These are phyloP conservation scores for Lerema accius DNA, from an alignment of 1,140 invertebrate genomes.

Conservation along the genomic window DNA sequence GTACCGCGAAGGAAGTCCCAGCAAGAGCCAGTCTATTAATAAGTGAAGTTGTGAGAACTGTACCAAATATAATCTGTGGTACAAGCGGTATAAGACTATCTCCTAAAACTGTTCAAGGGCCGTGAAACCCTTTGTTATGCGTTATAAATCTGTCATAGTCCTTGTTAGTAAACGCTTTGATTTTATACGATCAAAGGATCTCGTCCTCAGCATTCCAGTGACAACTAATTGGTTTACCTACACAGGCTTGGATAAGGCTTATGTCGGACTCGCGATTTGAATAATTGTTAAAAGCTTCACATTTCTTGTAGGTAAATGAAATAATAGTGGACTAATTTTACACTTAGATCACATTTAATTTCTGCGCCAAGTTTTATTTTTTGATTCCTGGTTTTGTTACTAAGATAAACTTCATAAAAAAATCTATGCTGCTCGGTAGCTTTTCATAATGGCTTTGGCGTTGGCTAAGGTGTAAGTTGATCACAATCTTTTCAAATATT, in stretches of 20 bases:
- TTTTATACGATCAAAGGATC: conserved; percentile 69
- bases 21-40: conserved; percentile 1
- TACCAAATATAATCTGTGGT: conserved; percentile 23
- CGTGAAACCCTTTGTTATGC: conserved; percentile 55
- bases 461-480: too few species aligned
- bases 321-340: too few species aligned
- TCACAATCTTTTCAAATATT: too few species aligned
- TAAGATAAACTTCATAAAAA: too few species aligned
- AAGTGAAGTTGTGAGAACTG: conserved; percentile 11
- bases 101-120: conserved; percentile 45
- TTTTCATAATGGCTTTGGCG: too few species aligned
- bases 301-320: too few species aligned
- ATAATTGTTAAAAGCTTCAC: neutral
- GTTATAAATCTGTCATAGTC: conserved; percentile 74
- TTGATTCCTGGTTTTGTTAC: too few species aligned
- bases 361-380: too few species aligned
- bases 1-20: neutral
- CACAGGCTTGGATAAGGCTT: conserved; percentile 26
- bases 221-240: conserved; percentile 74
- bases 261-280: conserved; percentile 16
- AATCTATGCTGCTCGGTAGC: too few species aligned
- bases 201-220: conserved; percentile 51
- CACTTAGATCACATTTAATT: too few species aligned
- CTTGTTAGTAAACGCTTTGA: conserved; percentile 71
- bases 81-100: conserved; percentile 37